A percentile compares a stretch with the other conserved stretches of the same genome.
These are phyloP conservation scores for Melanotaenia maccullochi DNA, from an alignment of 2,797 vertebrate genomes.

Conservation along the genomic window DNA sequence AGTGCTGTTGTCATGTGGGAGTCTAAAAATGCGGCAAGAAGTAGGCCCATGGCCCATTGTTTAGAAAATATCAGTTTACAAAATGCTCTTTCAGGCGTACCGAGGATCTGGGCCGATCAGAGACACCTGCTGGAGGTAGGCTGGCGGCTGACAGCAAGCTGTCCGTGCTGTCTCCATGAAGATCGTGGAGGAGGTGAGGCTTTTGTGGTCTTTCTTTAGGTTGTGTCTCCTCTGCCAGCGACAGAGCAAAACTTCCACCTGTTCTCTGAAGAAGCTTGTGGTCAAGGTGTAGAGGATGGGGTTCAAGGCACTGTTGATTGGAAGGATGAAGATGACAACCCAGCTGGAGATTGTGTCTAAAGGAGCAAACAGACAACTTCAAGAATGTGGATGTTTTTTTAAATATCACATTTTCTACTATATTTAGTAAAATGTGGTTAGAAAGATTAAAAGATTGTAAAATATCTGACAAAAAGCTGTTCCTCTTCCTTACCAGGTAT, in stretches of 20 bases:
- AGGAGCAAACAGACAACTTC: neutral
- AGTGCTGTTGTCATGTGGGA: slow-evolving; percentile 4
- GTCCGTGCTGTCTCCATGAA: slow-evolving; percentile 68
- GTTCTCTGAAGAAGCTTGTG: slow-evolving; percentile 88
- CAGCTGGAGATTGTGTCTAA: slow-evolving; percentile 84
- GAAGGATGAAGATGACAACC: slow-evolving; percentile 87
- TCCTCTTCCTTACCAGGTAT: slow-evolving; percentile 78
- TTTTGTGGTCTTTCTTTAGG: slow-evolving; percentile 81
- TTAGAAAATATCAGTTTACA: slow-evolving; percentile 18
- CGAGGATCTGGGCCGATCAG: slow-evolving; percentile 65
- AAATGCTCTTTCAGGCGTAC: slow-evolving; percentile 71
- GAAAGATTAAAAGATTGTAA: neutral
- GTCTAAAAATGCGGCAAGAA: neutral
- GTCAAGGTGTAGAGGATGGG: slow-evolving; percentile 86
- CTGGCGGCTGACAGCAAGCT: slow-evolving; percentile 67
- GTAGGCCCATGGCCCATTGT: neutral
- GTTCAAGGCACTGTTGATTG: slow-evolving; percentile 88
- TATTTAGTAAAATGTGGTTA: neutral
- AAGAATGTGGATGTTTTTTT: neutral
- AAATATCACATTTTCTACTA: neutral
- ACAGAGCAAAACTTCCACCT: slow-evolving; percentile 84
- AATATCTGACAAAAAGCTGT: neutral
- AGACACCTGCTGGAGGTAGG: slow-evolving; percentile 73
- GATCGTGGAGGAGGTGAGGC: slow-evolving; percentile 78
- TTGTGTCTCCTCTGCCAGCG: slow-evolving; percentile 78